These are phyloP conservation scores for Sinopyrophorus schimmeli DNA, from an alignment of 2,888 invertebrate genomes.

Conservation along the genomic window DNA sequence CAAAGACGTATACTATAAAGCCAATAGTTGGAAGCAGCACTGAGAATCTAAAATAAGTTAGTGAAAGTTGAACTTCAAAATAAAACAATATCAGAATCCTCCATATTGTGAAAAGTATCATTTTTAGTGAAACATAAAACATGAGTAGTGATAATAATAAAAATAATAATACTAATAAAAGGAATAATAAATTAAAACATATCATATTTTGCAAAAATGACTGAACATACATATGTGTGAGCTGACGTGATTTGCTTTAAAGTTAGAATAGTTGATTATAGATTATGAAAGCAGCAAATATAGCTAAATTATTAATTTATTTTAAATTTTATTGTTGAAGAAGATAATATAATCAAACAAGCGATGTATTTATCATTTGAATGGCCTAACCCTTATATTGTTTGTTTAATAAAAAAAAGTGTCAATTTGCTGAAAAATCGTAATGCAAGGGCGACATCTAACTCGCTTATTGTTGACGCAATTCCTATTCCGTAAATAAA, in stretches of 20 bases:
- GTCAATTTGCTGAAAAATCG: slow-evolving; percentile 9
- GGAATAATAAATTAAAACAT: slow-evolving; percentile 49
- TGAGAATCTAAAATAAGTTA: slow-evolving; percentile 45
- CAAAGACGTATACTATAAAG: slow-evolving; percentile 90
- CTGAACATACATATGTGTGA: slow-evolving; percentile 43
- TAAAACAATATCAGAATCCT: slow-evolving; percentile 32
- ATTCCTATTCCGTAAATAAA: no score
- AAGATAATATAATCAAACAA: slow-evolving; percentile 4
- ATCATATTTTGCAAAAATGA: slow-evolving; percentile 50
- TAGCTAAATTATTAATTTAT: slow-evolving; percentile 19
- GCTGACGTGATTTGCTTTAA: slow-evolving; percentile 46
- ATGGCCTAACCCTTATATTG: slow-evolving; percentile 12
- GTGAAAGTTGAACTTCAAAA: slow-evolving; percentile 34
- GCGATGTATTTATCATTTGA: slow-evolving; percentile 17
- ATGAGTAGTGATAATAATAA: slow-evolving; percentile 35
- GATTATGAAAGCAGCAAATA: slow-evolving; percentile 22
- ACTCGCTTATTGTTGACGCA: not conserved
- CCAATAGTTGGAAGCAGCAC: slow-evolving; percentile 88
- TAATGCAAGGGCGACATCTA: slow-evolving; percentile 4
- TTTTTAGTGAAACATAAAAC: slow-evolving; percentile 29
- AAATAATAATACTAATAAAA: slow-evolving; percentile 30
- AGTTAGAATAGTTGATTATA: slow-evolving; percentile 35
- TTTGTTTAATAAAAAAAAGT: slow-evolving; percentile 8
- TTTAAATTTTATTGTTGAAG: slow-evolving; percentile 14
- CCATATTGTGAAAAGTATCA: slow-evolving; percentile 26